These are phyloP conservation scores for Glyphotaelius pellucidus DNA, from an alignment of 2,888 invertebrate genomes.

Conservation along the genomic window DNA sequence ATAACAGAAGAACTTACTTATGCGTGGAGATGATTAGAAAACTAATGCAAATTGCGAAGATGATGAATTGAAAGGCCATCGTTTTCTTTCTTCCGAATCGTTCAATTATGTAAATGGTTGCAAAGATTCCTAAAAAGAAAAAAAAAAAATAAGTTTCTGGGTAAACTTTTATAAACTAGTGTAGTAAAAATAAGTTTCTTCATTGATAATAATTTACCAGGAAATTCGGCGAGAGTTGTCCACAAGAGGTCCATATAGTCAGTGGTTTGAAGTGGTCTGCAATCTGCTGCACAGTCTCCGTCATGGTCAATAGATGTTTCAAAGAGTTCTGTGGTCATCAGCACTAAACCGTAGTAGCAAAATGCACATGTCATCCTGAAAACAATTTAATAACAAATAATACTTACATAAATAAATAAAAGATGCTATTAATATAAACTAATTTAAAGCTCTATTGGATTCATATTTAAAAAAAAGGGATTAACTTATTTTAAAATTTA, in stretches of 20 bases:
- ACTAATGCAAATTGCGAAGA: conserved; percentile 87
- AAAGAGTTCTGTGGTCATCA: conserved; percentile 96
- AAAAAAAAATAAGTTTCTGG: not conserved
- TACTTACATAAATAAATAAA: conserved; percentile 53
- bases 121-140: conserved; percentile 84
- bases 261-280: conserved; percentile 85
- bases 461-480: too few species aligned
- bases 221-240: conserved; percentile 97
- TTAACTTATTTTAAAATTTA: too few species aligned
- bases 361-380: conserved; percentile 94
- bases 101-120: conserved; percentile 93
- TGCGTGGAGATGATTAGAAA: conserved; percentile 85
- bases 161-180: not conserved
- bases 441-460: too few species aligned
- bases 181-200: not conserved
- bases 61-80: conserved; percentile 94
- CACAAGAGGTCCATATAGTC: conserved; percentile 96
- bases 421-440: too few species aligned
- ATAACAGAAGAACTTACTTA: conserved; percentile 76
- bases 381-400: not conserved
- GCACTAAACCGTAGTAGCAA: conserved; percentile 95
- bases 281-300: conserved; percentile 81
- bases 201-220: conserved; percentile 77
- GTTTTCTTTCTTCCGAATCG: conserved; percentile 93
- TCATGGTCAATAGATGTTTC: conserved; percentile 77